Conservation (phyloP, 2,113 vertebrate species). For the Notiomystis cincta region DNA sequence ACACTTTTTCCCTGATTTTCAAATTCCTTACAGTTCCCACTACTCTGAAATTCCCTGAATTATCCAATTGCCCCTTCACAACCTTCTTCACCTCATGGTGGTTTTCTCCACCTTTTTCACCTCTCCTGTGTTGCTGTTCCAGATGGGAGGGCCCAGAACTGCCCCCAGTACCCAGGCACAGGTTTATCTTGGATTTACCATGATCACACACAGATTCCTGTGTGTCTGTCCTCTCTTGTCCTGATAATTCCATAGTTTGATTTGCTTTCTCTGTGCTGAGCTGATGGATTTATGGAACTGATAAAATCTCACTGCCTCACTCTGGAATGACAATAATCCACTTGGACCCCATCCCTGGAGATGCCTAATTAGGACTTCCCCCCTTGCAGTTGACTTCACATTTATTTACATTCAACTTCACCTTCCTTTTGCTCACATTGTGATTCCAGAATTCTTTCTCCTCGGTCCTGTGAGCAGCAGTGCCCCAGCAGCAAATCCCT, state of each 20-base stretch:
- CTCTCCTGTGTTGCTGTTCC: neutral
- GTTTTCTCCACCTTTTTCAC: neutral
- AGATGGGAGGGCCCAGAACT: neutral
- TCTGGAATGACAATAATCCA: neutral
- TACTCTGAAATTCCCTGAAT: neutral
- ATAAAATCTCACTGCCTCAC: neutral
- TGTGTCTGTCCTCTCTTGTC: neutral
- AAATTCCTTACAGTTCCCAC: neutral
- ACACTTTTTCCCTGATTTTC: neutral
- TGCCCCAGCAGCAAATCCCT: neutral
- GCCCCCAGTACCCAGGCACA: neutral
- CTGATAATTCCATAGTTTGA: neutral
- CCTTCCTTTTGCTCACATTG: neutral
- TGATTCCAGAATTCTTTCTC: neutral
- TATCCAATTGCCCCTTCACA: neutral
- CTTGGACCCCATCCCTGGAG: neutral
- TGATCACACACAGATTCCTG: neutral
- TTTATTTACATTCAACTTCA: neutral
- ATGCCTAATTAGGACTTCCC: neutral
- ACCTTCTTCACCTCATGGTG: neutral
- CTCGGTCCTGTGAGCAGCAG: neutral
- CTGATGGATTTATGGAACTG: neutral
- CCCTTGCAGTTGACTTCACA: neutral
- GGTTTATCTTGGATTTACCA: neutral
- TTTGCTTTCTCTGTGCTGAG: neutral